Base-by-base conservation (phyloP, 2,888 invertebrate species). In the Sinotaia quadrata region DNA sequence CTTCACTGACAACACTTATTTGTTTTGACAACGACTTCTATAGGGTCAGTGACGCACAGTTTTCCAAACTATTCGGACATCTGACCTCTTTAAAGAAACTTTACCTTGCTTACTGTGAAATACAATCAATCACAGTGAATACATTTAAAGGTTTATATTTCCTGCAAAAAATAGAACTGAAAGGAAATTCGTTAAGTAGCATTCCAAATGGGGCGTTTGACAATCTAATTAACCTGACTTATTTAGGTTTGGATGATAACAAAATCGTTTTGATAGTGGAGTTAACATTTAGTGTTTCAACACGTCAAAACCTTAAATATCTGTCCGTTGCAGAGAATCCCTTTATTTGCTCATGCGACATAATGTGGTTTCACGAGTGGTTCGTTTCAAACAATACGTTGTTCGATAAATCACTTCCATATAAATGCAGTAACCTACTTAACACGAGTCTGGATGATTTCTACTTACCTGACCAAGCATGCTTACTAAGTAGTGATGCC, bases 1-100 rank as follows among this genome's bases (percentile, higher is more conserved):
- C 61, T 2, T 31, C 10, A 0, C 0, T 70, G 4, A 5, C 27
- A 10, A 56, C 37, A 24, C 51, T 70, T 1, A 18, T 18, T 7
- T 47, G 67, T 24, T 44, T 37, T n/a, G 54, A 67, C 51, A 70
- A 70, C 24, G n/a, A 29, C 1, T 34, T 70, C 0, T 18, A n/a
- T 2, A 47, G 18, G 4, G 24, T 66, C 18, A n/a, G 29, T 10
- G 61, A 61, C 2, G 24, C 27, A 5, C 21, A 5, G n/a, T 60
- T 70, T 27, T 29, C 24, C 27, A 27, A 61, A 27, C 2, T 70
- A 27, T 33, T 70, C 4, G 52, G 36, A 5, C 5, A 66, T 54
- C 21, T 37, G 10, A 47, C 65, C 18, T 37, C 37, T 37, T 54
- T 75, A 2, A 34, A 27, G 21, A 66, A 52, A 7, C 41, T 73